A percentile compares a stretch with the other conserved stretches of the same genome.
Evolutionary conservation across 2,797 vertebrate genomes (phyloP).

Genomic region (Xiphorhynchus erythropygius): DNA sequence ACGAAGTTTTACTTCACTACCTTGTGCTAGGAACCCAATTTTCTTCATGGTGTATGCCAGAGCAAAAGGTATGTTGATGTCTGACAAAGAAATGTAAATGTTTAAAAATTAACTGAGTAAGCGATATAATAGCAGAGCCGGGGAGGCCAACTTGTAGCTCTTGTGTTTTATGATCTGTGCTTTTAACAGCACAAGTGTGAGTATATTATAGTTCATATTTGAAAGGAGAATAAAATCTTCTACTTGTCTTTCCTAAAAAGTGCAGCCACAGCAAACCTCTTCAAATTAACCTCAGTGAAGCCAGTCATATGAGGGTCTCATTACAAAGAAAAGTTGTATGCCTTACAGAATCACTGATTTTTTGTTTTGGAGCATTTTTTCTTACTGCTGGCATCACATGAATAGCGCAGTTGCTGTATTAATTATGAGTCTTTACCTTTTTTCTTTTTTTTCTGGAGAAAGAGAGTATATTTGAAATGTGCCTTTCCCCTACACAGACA

Average conservation of each 20-base stretch:
- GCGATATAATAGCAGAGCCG: background rate
- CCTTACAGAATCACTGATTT: background rate
- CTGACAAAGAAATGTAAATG: constrained; percentile 39
- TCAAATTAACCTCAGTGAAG: background rate
- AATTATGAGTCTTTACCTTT: background rate
- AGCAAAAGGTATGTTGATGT: constrained; percentile 17
- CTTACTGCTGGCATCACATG: background rate
- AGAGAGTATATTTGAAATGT: background rate
- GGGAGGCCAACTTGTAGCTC: background rate
- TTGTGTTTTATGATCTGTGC: constrained; percentile 25
- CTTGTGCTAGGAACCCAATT: background rate
- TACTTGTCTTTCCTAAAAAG: background rate
- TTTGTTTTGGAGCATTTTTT: background rate
- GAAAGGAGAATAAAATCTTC: constrained; percentile 18
- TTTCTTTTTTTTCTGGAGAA: background rate
- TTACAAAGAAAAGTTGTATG: background rate
- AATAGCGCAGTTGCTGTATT: background rate
- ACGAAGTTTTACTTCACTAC: background rate
- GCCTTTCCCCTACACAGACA: background rate
- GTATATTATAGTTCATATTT: background rate
- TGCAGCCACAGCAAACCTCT: background rate
- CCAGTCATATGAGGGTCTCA: background rate
- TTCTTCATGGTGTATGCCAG: background rate
- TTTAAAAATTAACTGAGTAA: constrained; percentile 40
- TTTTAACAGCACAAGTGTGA: background rate